Evolutionary conservation across 2,888 invertebrate species (phyloP), one percentile per base, ranked within the genome.

Genomic region (Drosophila falleni): DNA sequence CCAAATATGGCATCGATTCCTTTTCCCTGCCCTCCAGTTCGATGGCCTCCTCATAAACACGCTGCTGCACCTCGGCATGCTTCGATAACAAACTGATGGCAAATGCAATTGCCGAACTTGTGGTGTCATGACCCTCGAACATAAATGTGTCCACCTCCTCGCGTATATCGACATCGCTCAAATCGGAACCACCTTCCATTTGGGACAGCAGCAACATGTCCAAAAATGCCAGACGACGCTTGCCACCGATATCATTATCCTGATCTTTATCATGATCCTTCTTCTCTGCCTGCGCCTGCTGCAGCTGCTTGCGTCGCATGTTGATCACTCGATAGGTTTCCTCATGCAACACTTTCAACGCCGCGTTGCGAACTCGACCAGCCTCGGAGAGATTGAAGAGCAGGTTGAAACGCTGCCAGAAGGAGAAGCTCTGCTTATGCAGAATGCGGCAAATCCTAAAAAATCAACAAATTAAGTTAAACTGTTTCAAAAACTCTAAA

Each of bases 81-180:
- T 93, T 93, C 1, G 94, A 94, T 1, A 95, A 85, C 46, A 93
- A 86, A 65, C 93, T 94, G 5, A 95, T 88, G 5, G 93, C 88
- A 91, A 94, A 94, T 31, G 93, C 92, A n/a, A 94, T 92, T 4
- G 94, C 93, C 39, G 94, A 93, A 10, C 94, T 93, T 44, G 94
- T 94, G 1, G 94, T 94, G 62, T 94, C 94, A 65, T 94, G 93
- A 0, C 94, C 94, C 82, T 94, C 94, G 82, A 94, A 94, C 93
- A 94, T 93, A 74, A 94, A 94, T 0, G 94, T 94, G 74, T 94
- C 94, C 10, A 94, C 94, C 89, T 94, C 94, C 79, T 94, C 94
- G 55, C 94, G 92, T 53, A 94, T 93, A 58, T 94, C 94, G 31
- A 91, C 87, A 71, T 94, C 93, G 1, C 91, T 93, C 23, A 94